These are phyloP conservation scores for Loxodonta africana DNA, from an alignment of 2,113 vertebrate species.

Conservation along the genomic window DNA sequence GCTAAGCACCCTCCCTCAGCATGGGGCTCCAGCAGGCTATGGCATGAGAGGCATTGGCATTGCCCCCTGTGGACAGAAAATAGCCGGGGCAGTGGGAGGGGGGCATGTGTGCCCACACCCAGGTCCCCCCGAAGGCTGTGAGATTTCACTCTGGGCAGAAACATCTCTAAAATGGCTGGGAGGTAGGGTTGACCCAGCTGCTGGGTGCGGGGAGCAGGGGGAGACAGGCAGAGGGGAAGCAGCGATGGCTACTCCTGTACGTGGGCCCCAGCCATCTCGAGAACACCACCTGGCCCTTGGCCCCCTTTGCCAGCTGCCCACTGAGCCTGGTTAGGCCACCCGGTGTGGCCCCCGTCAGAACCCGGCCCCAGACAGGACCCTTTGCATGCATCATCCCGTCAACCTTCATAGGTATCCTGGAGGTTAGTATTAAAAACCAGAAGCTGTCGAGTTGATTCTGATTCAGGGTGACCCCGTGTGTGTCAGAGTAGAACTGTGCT, in stretches of 20 bases:
- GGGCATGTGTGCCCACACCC: accelerated
- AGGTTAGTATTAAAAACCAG: background rate
- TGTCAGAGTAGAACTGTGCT: background rate
- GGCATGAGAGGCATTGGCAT: accelerated
- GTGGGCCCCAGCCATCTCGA: background rate
- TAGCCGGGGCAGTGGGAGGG: background rate
- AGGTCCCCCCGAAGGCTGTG: background rate
- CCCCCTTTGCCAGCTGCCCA: background rate
- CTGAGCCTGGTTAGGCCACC: background rate
- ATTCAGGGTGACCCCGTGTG: no score
- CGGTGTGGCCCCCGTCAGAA: background rate
- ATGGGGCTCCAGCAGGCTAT: background rate
- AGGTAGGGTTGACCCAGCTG: background rate
- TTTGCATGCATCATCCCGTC: background rate
- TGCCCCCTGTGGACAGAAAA: background rate
- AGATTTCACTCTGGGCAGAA: background rate
- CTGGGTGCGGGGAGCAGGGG: background rate
- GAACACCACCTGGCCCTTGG: background rate
- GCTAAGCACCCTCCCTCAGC: accelerated
- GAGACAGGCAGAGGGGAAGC: background rate
- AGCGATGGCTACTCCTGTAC: background rate
- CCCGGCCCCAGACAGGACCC: background rate
- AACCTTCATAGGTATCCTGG: background rate
- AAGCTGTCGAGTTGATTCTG: no score
- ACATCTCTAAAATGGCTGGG: background rate